Percentiles rank a stretch among this genome's conserved stretches.
phyloP scores from a whole-genome alignment of 2,888 invertebrate species.

The Calliopum simillimum region DNA sequence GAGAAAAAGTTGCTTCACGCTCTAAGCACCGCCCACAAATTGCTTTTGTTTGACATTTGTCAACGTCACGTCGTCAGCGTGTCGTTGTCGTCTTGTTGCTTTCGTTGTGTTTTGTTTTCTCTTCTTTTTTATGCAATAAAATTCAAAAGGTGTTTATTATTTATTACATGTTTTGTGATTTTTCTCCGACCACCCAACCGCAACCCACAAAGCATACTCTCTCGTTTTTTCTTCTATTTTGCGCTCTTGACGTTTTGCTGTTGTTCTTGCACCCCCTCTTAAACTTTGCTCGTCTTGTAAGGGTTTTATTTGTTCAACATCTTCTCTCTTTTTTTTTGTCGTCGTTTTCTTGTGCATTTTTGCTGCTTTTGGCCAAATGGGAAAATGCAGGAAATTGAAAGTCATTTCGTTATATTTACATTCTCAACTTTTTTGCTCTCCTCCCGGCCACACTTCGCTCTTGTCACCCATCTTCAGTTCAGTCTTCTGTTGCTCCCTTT shows the following conservation, averaged over 20 bases:
- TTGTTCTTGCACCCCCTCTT: constrained; percentile 5
- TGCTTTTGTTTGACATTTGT: constrained; percentile 15
- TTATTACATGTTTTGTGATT: constrained; percentile 51
- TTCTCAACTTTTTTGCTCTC: constrained; percentile 26
- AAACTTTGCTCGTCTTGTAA: not conserved
- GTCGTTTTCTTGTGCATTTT: constrained; percentile 15
- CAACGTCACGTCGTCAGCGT: too few species aligned
- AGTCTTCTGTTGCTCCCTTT: constrained; percentile 30
- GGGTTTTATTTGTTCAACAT: constrained; percentile 17
- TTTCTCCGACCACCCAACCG: constrained; percentile 36
- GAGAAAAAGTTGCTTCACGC: not conserved
- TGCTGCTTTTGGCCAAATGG: constrained; percentile 29
- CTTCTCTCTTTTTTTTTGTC: constrained; percentile 1
- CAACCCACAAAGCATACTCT: not conserved
- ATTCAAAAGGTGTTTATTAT: constrained; percentile 52
- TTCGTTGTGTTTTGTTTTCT: too few species aligned
- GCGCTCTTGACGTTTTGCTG: constrained; percentile 10
- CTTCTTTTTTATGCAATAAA: constrained; percentile 45
- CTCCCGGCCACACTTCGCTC: too few species aligned
- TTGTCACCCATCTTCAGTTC: constrained; percentile 10
- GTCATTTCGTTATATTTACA: constrained; percentile 45
- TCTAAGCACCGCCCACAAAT: constrained; percentile 39
- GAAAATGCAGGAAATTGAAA: constrained; percentile 46
- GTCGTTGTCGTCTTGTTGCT: constrained; percentile 26
- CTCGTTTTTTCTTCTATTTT: not conserved